These are phyloP conservation scores for Perognathus longimembris DNA, from an alignment of 2,113 vertebrate species.

Conservation along the genomic window DNA sequence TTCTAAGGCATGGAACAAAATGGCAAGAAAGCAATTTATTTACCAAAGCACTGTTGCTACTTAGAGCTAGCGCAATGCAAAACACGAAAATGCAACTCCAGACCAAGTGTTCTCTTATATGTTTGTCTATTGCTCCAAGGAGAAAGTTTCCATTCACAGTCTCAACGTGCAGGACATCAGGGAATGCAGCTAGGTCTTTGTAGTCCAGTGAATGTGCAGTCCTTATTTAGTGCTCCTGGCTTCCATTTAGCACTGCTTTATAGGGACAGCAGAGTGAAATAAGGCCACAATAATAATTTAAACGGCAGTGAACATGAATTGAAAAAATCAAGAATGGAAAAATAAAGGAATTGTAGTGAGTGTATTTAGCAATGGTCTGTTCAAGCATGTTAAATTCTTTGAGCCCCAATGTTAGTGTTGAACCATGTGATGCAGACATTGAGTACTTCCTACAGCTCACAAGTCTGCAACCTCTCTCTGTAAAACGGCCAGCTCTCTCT, in stretches of 20 bases:
- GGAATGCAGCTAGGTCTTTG: neutral
- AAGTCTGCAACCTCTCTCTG: neutral
- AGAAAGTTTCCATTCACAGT: neutral
- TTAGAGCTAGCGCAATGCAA: slow-evolving; percentile 45
- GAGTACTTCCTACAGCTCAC: no score
- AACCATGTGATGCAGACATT: no score
- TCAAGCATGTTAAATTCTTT: no score
- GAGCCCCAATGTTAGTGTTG: no score
- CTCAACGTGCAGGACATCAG: neutral
- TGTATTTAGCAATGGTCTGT: neutral
- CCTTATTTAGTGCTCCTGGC: neutral
- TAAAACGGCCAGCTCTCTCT: no score
- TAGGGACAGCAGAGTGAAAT: slow-evolving; percentile 54
- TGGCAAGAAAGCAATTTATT: slow-evolving; percentile 55
- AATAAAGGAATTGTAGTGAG: neutral
- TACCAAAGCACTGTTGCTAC: slow-evolving; percentile 21
- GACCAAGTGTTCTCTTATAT: slow-evolving; percentile 5
- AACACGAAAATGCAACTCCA: slow-evolving; percentile 25
- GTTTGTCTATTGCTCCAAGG: slow-evolving; percentile 10
- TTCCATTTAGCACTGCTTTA: slow-evolving; percentile 27
- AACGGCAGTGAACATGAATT: neutral
- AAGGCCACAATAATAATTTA: neutral
- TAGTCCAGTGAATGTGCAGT: neutral
- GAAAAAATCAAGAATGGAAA: neutral
- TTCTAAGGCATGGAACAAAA: slow-evolving; percentile 67